phyloP scores from a whole-genome alignment of 2,888 invertebrate species.

The Nyleta sp. region DNA sequence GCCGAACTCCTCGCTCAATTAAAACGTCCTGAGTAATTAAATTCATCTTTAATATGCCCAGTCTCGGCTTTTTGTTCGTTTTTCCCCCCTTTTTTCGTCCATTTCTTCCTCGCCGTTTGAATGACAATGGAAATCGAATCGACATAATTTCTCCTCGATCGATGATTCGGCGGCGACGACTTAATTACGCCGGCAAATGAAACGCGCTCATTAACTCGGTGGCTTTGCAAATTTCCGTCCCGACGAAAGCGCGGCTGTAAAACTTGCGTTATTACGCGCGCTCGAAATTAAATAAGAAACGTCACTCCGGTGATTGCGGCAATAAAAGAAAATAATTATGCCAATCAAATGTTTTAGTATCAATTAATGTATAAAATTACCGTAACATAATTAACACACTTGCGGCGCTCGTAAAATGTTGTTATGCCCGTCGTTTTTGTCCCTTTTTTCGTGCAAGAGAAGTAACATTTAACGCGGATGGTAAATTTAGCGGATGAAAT shows the following conservation, averaged over 20 bases:
- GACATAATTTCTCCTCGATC: conserved; percentile 32
- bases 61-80: background rate
- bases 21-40: too few relatives aligned
- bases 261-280: conserved; percentile 15
- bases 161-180: conserved; percentile 14
- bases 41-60: background rate
- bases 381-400: conserved; percentile 26
- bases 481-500: conserved; percentile 39
- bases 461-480: conserved; percentile 18
- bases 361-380: conserved; percentile 23
- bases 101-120: background rate
- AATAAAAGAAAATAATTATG: conserved; percentile 45
- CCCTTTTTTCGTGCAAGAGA: background rate
- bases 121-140: conserved; percentile 3
- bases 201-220: conserved; percentile 4
- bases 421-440: background rate
- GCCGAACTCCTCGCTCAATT: background rate
- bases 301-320: conserved; percentile 12
- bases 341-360: conserved; percentile 31
- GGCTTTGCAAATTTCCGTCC: conserved; percentile 15
- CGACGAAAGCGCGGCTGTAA: conserved; percentile 14
- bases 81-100: too few relatives aligned
- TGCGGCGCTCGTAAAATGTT: conserved; percentile 6
- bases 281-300: conserved; percentile 24
- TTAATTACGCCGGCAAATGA: conserved; percentile 21